Percentiles rank a stretch among this genome's conserved stretches.
phyloP scores from a whole-genome alignment of 2,888 invertebrate species.

The Cephus pulcher region DNA sequence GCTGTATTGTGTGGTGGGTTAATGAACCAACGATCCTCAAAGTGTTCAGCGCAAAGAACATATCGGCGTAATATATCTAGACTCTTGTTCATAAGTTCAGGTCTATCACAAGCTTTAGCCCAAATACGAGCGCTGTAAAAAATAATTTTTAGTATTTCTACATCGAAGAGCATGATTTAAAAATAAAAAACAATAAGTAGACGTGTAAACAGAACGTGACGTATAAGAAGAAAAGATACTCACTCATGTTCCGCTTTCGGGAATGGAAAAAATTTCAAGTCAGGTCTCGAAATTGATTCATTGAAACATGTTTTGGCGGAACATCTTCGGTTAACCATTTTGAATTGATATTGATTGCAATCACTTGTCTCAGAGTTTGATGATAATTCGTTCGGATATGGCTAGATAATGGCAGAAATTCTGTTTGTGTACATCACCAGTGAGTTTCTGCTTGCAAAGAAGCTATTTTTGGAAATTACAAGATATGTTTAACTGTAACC shows the following conservation, averaged over 20 bases:
- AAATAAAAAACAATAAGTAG: neutral
- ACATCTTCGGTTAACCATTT: conserved; percentile 27
- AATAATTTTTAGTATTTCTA: neutral
- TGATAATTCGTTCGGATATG: neutral
- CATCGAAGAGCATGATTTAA: neutral
- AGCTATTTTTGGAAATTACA: neutral
- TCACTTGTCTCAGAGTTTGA: neutral
- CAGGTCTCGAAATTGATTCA: conserved; percentile 23
- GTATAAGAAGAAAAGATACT: neutral
- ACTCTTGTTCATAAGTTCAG: conserved; percentile 14
- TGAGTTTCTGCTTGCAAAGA: neutral
- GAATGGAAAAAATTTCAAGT: conserved; percentile 23
- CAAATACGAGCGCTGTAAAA: neutral
- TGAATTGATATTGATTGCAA: neutral
- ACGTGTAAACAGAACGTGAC: neutral
- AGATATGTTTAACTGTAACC: neutral
- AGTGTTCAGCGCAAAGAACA: conserved; percentile 30
- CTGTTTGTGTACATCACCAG: neutral
- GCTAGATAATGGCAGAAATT: neutral
- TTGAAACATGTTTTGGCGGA: conserved; percentile 32
- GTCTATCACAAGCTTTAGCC: conserved; percentile 9
- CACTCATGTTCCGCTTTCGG: conserved; percentile 1
- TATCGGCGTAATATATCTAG: conserved; percentile 22
- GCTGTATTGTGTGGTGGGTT: conserved; percentile 27
- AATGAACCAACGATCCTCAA: conserved; percentile 29